Conservation (phyloP, 2,113 vertebrate genomes). For the Cathartes aura region DNA sequence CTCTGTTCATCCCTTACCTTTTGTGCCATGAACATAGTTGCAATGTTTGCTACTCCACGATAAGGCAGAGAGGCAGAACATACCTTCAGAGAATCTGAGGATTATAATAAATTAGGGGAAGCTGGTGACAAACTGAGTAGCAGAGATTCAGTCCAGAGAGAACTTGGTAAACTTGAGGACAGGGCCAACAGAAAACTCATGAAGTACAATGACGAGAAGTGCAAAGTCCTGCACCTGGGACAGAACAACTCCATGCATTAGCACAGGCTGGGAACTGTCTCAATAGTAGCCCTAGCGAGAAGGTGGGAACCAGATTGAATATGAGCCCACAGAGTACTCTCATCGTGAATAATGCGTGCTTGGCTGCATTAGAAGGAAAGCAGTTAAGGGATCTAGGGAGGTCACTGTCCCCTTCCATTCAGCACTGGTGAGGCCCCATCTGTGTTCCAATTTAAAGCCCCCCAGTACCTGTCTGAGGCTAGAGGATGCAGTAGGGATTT, state of each 20-base stretch:
- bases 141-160: background rate
- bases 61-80: background rate
- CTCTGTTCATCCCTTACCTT: background rate
- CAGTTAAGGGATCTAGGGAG: background rate
- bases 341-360: fast-evolving
- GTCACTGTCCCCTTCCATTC: background rate
- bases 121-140: background rate
- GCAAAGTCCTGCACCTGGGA: background rate
- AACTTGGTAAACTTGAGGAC: background rate
- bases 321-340: background rate
- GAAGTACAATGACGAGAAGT: background rate
- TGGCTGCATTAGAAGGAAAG: background rate
- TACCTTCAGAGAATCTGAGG: background rate
- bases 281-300: background rate
- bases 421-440: fast-evolving
- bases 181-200: background rate
- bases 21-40: background rate
- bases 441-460: background rate
- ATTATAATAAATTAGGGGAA: background rate
- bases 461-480: background rate
- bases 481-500: background rate
- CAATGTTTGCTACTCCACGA: background rate
- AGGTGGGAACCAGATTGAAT: background rate
- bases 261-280: background rate
- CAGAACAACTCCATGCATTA: background rate